These are phyloP conservation scores for Aleadryas rufinucha DNA, from an alignment of 2,113 vertebrate species.

Conservation along the genomic window DNA sequence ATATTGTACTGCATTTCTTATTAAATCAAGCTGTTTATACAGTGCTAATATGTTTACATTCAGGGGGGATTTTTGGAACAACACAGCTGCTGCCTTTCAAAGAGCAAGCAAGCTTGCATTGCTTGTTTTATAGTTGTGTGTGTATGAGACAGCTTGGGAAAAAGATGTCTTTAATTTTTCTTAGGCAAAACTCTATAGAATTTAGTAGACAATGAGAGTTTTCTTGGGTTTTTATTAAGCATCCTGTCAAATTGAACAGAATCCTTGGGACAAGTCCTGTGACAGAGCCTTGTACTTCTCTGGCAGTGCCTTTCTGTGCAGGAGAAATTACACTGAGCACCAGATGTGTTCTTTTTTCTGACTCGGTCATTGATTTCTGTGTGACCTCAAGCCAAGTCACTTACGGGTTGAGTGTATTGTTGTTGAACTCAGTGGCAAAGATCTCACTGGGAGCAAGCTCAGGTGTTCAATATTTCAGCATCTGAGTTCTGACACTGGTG, in stretches of 20 bases:
- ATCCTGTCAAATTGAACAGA: neutral
- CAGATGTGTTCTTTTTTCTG: neutral
- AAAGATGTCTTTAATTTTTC: conserved; percentile 41
- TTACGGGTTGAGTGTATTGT: neutral
- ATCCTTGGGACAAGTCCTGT: neutral
- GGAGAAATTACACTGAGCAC: neutral
- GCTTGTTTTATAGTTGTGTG: conserved; percentile 2
- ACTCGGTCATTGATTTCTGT: neutral
- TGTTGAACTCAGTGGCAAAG: neutral
- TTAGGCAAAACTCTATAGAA: conserved; percentile 12
- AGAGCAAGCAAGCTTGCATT: neutral
- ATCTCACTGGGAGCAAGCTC: neutral
- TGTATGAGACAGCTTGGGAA: neutral
- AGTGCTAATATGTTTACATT: conserved; percentile 64
- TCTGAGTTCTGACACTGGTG: neutral
- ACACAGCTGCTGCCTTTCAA: conserved; percentile 59
- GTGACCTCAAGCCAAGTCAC: conserved; percentile 4
- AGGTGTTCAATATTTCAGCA: neutral
- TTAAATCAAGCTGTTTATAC: conserved; percentile 57
- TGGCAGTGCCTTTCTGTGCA: neutral
- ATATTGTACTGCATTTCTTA: conserved; percentile 42
- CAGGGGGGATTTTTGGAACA: conserved; percentile 44
- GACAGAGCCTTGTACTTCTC: neutral
- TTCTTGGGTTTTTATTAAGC: neutral
- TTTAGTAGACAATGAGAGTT: neutral